Evolutionary conservation across 2,113 vertebrate genomes (phyloP), one percentile per base, ranked within the genome.

Genomic region (Phoxinus phoxinus): DNA sequence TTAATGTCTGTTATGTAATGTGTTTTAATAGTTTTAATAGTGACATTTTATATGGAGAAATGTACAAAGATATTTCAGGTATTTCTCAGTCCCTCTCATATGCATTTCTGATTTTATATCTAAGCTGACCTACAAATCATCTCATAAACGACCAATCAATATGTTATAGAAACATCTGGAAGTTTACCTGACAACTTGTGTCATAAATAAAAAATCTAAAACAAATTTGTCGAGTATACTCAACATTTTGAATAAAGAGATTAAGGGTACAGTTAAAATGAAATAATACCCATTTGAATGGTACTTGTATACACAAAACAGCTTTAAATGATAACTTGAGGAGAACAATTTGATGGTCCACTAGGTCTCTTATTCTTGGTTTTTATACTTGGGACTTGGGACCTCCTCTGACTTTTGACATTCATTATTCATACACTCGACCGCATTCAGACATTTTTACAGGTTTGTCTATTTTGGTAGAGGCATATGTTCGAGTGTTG

Each of bases 391-490:
- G 59, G 78, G 17, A 65, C n/a, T 61, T 61, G 56, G 59, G 27
- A 53, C 48, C 48, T 76, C 46, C 19, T 21, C 46, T 48, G 79
- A 65, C 79, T 75, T 11, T 15, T 46, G 59, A 48, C 79, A 81
- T 81, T 81, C 61, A 65, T 65, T 65, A 67, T 81, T 81, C 44
- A 81, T 46, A 32, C 27, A 13, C 80, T 53, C 9, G 6, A 32
- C 11, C 35, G 25, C 25, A 12, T 32, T 81, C 41, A 23, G 41
- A 32, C 80, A 81, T 65, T 67, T 81, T 81, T 30, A 67, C 15
- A 23, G 59, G 15, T 32, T 35, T 69, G 67, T 81, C 80, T 69
- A 51, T 69, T 81, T 81, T 81, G 63, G 80, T 35, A 44, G 77
- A 32, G 51, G 79, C 79, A 81, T 46, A 81, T 53, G 61, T 61